phyloP scores from a whole-genome alignment of 1,140 invertebrate genomes.

The Sesamia nonagrioides region DNA sequence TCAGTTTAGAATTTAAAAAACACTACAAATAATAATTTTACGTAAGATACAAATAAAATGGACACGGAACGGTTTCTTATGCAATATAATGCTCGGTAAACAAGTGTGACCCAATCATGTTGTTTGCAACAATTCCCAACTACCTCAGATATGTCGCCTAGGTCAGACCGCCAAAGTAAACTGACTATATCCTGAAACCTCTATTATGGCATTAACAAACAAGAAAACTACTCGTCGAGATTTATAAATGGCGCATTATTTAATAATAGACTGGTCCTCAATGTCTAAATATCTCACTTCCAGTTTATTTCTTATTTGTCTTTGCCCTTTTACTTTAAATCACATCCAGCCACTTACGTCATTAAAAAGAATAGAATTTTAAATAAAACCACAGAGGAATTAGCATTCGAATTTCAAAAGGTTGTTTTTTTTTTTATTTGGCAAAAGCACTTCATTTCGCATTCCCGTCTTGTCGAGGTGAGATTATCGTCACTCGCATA shows the following conservation, averaged over 20 bases:
- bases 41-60: neutral
- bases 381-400: slow-evolving; percentile 56
- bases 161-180: slow-evolving; percentile 21
- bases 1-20: no score
- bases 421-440: slow-evolving; percentile 48
- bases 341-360: slow-evolving; percentile 74
- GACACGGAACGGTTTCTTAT: neutral
- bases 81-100: neutral
- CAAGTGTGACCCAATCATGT: neutral
- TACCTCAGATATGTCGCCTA: slow-evolving; percentile 15
- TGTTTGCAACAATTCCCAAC: slow-evolving; percentile 12
- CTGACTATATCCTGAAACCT: slow-evolving; percentile 36
- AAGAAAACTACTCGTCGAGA: slow-evolving; percentile 30
- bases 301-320: neutral
- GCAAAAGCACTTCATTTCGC: slow-evolving; percentile 61
- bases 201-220: slow-evolving; percentile 20
- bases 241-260: slow-evolving; percentile 36
- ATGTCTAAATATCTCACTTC: slow-evolving; percentile 15
- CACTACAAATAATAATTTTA: no score
- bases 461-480: slow-evolving; percentile 65
- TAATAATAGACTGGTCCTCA: slow-evolving; percentile 10
- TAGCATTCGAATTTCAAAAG: slow-evolving; percentile 49
- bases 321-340: slow-evolving; percentile 52
- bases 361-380: slow-evolving; percentile 67
- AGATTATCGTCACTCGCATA: slow-evolving; percentile 74